phyloP scores from a whole-genome alignment of 2,888 invertebrate genomes.

The Cataglyphis rosenhaueri region DNA sequence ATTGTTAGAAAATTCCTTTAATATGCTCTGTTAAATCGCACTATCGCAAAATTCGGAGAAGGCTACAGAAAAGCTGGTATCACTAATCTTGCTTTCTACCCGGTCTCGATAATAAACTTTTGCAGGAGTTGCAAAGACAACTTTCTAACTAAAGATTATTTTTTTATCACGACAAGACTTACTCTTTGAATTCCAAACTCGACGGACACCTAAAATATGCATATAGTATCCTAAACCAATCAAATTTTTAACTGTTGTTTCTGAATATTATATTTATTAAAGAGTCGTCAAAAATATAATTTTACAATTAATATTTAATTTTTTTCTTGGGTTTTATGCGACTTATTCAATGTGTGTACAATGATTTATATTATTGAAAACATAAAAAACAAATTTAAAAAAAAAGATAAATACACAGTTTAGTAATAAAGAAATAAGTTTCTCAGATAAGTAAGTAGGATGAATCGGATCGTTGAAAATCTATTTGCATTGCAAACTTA shows the following conservation, averaged over 20 bases:
- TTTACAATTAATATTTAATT: background rate
- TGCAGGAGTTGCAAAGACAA: background rate
- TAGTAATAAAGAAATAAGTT: conserved; percentile 45
- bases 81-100: conserved; percentile 13
- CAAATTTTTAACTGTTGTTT: background rate
- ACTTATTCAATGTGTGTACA: background rate
- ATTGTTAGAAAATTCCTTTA: conserved; percentile 14
- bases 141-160: conserved; percentile 6
- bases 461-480: conserved; percentile 51
- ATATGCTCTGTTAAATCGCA: background rate
- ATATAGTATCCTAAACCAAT: background rate
- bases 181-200: background rate
- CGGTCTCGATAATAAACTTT: conserved; percentile 24
- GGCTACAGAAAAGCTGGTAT: background rate
- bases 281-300: too few species aligned
- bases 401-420: conserved; percentile 23
- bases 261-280: background rate
- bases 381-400: background rate
- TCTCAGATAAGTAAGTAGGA: conserved; percentile 19
- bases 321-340: background rate
- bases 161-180: background rate
- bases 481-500: conserved; percentile 56
- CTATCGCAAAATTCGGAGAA: background rate
- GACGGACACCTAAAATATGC: background rate
- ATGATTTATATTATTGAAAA: conserved; percentile 7